A percentile compares a stretch with the other conserved stretches of the same genome.
These are phyloP conservation scores for Leucosticte australis DNA, from an alignment of 2,113 vertebrate species.

Conservation along the genomic window DNA sequence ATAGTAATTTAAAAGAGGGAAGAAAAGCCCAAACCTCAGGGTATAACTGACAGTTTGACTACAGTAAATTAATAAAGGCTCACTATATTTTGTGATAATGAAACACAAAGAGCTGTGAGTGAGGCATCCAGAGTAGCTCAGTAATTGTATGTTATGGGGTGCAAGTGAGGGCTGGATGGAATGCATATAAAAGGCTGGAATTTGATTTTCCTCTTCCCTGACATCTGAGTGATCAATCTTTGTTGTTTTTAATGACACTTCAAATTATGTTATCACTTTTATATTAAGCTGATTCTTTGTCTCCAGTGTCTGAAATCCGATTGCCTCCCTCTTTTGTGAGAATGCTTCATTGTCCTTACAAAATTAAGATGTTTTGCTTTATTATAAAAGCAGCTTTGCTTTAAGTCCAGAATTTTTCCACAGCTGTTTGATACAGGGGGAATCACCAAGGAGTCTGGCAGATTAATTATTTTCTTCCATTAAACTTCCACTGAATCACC, in stretches of 20 bases:
- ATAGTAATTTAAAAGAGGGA: background rate
- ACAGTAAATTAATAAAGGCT: slow-evolving; percentile 16
- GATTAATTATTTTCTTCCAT: background rate
- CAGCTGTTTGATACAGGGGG: background rate
- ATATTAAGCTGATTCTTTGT: slow-evolving; percentile 27
- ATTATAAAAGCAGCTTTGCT: background rate
- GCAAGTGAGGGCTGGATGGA: background rate
- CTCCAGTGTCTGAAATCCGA: background rate
- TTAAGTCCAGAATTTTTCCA: background rate
- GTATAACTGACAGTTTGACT: slow-evolving; percentile 11
- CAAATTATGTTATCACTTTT: background rate
- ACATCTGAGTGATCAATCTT: background rate
- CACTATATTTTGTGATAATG: background rate
- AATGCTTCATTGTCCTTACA: background rate
- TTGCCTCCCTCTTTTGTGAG: background rate
- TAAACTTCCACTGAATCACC: background rate
- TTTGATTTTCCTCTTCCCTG: slow-evolving; percentile 19
- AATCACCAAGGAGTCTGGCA: background rate
- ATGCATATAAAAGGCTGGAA: background rate
- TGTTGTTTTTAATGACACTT: slow-evolving; percentile 28
- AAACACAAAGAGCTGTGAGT: background rate
- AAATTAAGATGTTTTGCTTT: background rate
- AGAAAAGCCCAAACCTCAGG: background rate
- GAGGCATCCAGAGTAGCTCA: background rate
- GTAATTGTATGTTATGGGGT: background rate